phyloP scores from a whole-genome alignment of 2,113 vertebrate species.

The Tachysurus fulvidraco region DNA sequence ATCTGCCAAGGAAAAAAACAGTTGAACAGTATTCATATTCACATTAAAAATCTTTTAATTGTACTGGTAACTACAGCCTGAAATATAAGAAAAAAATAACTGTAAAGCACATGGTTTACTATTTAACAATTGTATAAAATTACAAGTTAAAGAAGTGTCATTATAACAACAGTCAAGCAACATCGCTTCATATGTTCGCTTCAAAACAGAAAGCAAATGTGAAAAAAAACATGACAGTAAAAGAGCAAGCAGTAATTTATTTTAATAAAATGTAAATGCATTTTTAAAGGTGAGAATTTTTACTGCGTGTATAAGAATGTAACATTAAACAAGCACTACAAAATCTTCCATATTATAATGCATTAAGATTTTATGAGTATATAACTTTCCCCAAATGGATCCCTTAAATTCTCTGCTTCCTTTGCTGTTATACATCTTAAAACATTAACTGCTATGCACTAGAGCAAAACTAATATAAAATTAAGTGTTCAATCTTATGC shows the following conservation, averaged over 20 bases:
- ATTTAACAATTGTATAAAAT: neutral
- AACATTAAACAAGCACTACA: neutral
- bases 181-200: neutral
- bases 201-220: slow-evolving; percentile 18
- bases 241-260: neutral
- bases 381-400: neutral
- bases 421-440: neutral
- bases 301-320: neutral
- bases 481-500: neutral
- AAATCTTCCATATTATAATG: neutral
- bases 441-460: neutral
- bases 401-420: neutral
- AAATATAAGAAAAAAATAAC: neutral
- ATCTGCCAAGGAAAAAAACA: neutral
- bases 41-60: neutral
- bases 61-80: neutral
- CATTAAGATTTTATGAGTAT: neutral
- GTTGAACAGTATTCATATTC: neutral
- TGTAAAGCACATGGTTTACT: neutral
- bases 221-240: neutral
- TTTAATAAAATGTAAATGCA: slow-evolving; percentile 7
- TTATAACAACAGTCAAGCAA: neutral
- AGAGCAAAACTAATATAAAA: neutral
- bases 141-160: neutral
- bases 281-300: neutral